Conservation (phyloP, 2,888 invertebrate species). For the Eustalomyia histrio region DNA sequence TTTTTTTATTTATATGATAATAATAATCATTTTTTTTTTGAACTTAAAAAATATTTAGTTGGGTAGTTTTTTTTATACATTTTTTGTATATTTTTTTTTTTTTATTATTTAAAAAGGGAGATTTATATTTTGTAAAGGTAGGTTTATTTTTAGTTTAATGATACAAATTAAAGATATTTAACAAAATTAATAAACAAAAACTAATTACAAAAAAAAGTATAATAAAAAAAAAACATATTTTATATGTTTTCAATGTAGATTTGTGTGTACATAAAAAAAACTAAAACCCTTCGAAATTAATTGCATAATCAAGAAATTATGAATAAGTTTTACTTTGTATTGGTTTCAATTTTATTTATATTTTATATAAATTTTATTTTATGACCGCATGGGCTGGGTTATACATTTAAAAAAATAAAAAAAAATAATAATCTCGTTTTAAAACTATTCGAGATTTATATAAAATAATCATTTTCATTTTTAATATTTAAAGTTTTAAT, state of each 20-base stretch:
- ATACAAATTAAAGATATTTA: no score
- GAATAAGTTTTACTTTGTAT: conserved; percentile 4
- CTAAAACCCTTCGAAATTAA: conserved; percentile 17
- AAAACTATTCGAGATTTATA: no score
- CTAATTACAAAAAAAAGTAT: conserved; percentile 11
- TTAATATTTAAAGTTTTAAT: no score
- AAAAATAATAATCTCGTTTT: not conserved
- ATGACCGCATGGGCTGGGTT: no score
- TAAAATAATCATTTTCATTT: no score
- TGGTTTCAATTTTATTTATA: conserved; percentile 19
- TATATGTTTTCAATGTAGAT: conserved; percentile 20
- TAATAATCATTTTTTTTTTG: conserved; percentile 48
- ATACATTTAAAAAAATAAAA: no score
- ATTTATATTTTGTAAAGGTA: conserved; percentile 28
- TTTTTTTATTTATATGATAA: no score
- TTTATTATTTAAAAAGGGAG: conserved; percentile 3
- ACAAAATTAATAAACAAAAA: conserved; percentile 26
- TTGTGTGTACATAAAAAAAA: conserved; percentile 19
- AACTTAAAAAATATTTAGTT: conserved; percentile 50
- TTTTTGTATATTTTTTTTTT: conserved; percentile 19
- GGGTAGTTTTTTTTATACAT: conserved; percentile 8
- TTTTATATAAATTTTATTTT: no score
- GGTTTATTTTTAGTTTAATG: conserved; percentile 21
- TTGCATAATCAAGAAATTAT: conserved; percentile 1
- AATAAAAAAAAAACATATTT: conserved; percentile 30